phyloP scores from a whole-genome alignment of 2,113 vertebrate genomes.

The Phyllostomus discolor region DNA sequence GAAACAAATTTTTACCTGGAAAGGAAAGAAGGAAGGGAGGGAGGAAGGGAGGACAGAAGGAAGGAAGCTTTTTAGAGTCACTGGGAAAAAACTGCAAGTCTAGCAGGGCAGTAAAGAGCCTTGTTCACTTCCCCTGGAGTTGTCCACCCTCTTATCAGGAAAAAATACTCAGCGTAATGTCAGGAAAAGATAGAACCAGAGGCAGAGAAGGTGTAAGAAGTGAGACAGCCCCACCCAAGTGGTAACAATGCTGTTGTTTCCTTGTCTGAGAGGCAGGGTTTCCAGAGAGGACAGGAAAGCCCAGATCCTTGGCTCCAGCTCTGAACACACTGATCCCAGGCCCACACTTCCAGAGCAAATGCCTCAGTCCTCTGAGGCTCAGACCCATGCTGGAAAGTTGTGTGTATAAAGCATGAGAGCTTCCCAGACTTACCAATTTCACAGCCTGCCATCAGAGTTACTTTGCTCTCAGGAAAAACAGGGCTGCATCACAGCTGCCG shows the following conservation, averaged over 20 bases:
- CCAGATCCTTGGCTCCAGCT: background rate
- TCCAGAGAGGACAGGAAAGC: background rate
- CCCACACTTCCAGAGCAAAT: background rate
- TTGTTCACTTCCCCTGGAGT: background rate
- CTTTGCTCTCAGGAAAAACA: accelerated
- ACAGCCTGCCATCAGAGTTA: background rate
- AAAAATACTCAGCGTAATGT: background rate
- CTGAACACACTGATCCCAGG: background rate
- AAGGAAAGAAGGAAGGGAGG: background rate
- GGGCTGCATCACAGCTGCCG: background rate
- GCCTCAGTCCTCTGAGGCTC: background rate
- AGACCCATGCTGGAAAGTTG: background rate
- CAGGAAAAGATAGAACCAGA: background rate
- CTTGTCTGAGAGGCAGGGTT: accelerated
- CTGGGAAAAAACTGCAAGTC: background rate
- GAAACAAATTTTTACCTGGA: too few relatives aligned
- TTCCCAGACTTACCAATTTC: background rate
- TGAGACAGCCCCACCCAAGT: background rate
- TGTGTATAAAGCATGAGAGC: background rate
- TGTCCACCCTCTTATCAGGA: background rate
- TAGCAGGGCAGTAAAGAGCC: background rate
- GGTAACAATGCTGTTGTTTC: background rate
- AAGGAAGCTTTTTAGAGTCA: background rate
- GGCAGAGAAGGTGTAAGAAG: background rate
- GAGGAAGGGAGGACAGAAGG: background rate